phyloP scores from a whole-genome alignment of 2,888 invertebrate species.

The Heteromyza rotundicornis region DNA sequence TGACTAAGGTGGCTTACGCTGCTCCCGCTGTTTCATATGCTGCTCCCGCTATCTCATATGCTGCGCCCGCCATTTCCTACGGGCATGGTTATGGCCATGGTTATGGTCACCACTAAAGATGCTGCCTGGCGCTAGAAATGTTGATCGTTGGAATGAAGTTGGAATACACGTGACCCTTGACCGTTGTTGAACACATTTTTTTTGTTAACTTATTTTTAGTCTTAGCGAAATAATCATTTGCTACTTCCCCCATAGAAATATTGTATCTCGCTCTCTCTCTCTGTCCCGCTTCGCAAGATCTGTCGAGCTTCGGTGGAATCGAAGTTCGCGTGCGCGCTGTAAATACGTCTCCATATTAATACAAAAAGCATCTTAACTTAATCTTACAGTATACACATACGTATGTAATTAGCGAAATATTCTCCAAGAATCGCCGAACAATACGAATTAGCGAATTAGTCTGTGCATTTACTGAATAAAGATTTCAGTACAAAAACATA shows the following conservation, averaged over 20 bases:
- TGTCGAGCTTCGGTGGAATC: no score
- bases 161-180: not conserved
- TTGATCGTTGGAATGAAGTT: no score
- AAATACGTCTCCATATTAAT: not conserved
- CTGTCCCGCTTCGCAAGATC: not conserved
- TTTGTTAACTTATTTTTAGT: conserved; percentile 25
- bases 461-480: conserved; percentile 62
- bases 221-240: conserved; percentile 8
- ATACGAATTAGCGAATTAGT: conserved; percentile 47
- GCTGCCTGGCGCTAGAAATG: no score
- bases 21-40: conserved; percentile 39
- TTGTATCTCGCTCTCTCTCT: not conserved
- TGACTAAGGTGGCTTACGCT: conserved; percentile 42
- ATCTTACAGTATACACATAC: not conserved
- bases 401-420: conserved; percentile 26
- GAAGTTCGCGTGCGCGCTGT: no score
- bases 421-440: conserved; percentile 37
- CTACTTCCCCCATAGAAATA: not conserved
- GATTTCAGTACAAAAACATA: conserved; percentile 60
- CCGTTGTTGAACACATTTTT: not conserved
- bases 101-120: no score
- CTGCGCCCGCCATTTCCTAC: conserved; percentile 33
- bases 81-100: no score
- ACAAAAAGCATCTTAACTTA: not conserved
- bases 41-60: no score